These are phyloP conservation scores for Hydrolagus colliei DNA, from an alignment of 2,797 vertebrate species.

Conservation along the genomic window DNA sequence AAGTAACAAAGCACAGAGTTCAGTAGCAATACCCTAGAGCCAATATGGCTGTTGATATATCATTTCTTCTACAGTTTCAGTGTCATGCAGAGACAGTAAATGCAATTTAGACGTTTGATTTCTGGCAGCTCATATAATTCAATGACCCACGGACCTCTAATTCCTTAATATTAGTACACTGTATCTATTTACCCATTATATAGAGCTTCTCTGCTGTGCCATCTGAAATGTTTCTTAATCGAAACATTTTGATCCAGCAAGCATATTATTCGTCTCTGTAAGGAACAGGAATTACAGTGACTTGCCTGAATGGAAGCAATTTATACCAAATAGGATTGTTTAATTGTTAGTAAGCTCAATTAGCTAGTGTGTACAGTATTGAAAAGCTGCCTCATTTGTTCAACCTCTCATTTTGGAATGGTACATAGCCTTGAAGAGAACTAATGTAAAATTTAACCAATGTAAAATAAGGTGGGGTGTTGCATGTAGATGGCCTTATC, in stretches of 20 bases:
- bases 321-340: background rate
- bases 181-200: background rate
- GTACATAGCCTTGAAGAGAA: too few relatives aligned
- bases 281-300: background rate
- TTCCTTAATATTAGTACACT: background rate
- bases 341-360: too few relatives aligned
- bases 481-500: too few relatives aligned
- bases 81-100: background rate
- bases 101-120: conserved; percentile 3
- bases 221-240: too few relatives aligned
- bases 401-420: too few relatives aligned
- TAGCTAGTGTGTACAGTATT: too few relatives aligned
- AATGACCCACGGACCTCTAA: background rate
- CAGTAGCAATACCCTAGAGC: background rate
- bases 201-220: too few relatives aligned
- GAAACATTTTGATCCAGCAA: too few relatives aligned
- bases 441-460: too few relatives aligned
- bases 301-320: background rate
- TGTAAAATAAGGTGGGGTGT: too few relatives aligned
- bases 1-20: conserved; percentile 8
- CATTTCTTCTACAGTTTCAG: background rate
- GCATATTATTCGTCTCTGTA: too few relatives aligned
- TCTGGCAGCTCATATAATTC: conserved; percentile 6
- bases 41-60: background rate
- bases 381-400: too few relatives aligned